These are phyloP conservation scores for Schizotus pectinicornis DNA, from an alignment of 2,888 invertebrate genomes.

Conservation along the genomic window DNA sequence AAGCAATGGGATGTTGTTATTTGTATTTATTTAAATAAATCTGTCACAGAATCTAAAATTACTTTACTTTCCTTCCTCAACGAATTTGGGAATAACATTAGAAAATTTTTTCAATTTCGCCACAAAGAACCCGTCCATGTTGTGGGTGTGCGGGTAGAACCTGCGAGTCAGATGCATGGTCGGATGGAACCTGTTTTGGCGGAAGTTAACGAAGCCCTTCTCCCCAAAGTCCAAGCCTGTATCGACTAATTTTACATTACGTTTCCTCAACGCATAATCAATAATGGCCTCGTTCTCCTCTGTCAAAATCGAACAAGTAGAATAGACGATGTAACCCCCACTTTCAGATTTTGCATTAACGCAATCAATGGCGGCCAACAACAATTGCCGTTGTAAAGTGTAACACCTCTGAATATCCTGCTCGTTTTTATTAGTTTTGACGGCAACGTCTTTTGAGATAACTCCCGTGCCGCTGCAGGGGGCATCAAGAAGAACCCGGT, in stretches of 20 bases:
- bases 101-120: constrained; percentile 97
- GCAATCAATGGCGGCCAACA: constrained; percentile 96
- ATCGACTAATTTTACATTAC: constrained; percentile 91
- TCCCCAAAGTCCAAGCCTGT: constrained; percentile 95
- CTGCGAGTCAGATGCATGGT: constrained; percentile 85
- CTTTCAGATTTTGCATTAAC: constrained; percentile 89
- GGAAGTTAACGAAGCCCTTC: constrained; percentile 91
- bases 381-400: constrained; percentile 89
- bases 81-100: constrained; percentile 63
- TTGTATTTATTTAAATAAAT: too few relatives aligned
- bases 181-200: constrained; percentile 87
- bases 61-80: too few relatives aligned
- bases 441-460: constrained; percentile 95
- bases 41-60: too few relatives aligned
- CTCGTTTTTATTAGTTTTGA: constrained; percentile 90
- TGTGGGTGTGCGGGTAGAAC: constrained; percentile 97
- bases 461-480: constrained; percentile 99
- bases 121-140: constrained; percentile 99
- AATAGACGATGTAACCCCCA: constrained; percentile 97
- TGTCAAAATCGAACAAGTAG: constrained; percentile 96
- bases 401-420: constrained; percentile 90
- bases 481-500: constrained; percentile 94
- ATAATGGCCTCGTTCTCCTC: constrained; percentile 99
- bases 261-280: constrained; percentile 91
- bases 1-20: too few relatives aligned